Conservation (phyloP, 1,140 invertebrate genomes). For the Olivierus martensii region DNA sequence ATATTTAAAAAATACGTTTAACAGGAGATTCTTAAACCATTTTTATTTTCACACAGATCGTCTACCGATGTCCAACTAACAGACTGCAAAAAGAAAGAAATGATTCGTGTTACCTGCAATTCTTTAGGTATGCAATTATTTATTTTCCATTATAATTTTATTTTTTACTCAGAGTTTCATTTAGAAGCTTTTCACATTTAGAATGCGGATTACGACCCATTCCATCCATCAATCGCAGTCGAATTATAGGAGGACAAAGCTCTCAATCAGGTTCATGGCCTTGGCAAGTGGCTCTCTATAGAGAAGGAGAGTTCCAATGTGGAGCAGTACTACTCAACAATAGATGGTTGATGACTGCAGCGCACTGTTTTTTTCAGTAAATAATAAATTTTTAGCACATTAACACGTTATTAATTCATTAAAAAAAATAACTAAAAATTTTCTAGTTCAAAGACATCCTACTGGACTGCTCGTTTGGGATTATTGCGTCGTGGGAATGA, state of each 20-base stretch:
- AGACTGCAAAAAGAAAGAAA: conserved; percentile 42
- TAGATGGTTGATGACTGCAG: conserved; percentile 59
- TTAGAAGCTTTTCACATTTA: neutral
- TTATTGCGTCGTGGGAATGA: conserved; percentile 49
- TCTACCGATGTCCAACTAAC: conserved; percentile 48
- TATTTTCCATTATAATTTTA: too few species aligned
- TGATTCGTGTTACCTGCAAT: conserved; percentile 50
- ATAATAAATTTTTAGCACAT: too few species aligned
- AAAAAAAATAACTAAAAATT: neutral
- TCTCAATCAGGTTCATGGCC: neutral
- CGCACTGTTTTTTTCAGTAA: conserved; percentile 66
- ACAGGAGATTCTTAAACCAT: too few species aligned
- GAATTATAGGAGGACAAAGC: conserved; percentile 3
- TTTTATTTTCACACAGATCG: conserved; percentile 28
- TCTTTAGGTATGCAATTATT: conserved; percentile 31
- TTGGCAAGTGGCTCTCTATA: conserved; percentile 28
- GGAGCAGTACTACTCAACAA: conserved; percentile 56
- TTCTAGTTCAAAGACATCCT: conserved; percentile 49
- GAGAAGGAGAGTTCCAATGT: conserved; percentile 68
- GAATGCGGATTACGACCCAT: conserved; percentile 57
- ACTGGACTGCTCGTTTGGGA: conserved; percentile 63
- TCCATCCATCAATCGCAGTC: conserved; percentile 36
- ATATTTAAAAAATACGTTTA: too few species aligned
- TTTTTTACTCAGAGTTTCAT: too few species aligned
- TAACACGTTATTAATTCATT: too few species aligned